phyloP scores from a whole-genome alignment of 2,113 vertebrate genomes.

The Eretmochelys imbricata region DNA sequence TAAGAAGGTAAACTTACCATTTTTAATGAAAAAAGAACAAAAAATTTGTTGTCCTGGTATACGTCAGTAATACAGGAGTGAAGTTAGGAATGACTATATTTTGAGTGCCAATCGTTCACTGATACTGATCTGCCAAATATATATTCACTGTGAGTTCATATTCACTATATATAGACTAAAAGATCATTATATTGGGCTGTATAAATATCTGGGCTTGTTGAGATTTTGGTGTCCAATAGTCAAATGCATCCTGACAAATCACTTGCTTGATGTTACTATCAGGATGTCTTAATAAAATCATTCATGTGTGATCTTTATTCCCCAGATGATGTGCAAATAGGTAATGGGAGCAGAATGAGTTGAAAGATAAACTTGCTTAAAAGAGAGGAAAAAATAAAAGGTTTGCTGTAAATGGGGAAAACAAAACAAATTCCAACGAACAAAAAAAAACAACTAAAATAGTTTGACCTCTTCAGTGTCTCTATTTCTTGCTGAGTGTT shows the following conservation, averaged over 20 bases:
- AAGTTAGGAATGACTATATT: background rate
- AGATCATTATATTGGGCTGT: background rate
- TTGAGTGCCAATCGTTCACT: background rate
- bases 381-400: background rate
- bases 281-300: background rate
- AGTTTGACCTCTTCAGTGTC: background rate
- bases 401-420: background rate
- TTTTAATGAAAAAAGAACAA: background rate
- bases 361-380: background rate
- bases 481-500: background rate
- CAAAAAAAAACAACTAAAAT: too few relatives aligned
- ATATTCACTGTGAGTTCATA: background rate
- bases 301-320: background rate
- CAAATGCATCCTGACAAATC: background rate
- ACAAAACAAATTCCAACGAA: background rate
- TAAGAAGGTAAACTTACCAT: slow-evolving; percentile 81
- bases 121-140: background rate
- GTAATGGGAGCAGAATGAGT: background rate
- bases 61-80: background rate
- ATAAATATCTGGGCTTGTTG: background rate
- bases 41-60: background rate
- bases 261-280: background rate
- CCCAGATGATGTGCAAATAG: background rate
- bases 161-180: background rate
- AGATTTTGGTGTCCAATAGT: background rate